Conservation (phyloP, 2,113 vertebrate species). For the Corythaeola cristata region DNA sequence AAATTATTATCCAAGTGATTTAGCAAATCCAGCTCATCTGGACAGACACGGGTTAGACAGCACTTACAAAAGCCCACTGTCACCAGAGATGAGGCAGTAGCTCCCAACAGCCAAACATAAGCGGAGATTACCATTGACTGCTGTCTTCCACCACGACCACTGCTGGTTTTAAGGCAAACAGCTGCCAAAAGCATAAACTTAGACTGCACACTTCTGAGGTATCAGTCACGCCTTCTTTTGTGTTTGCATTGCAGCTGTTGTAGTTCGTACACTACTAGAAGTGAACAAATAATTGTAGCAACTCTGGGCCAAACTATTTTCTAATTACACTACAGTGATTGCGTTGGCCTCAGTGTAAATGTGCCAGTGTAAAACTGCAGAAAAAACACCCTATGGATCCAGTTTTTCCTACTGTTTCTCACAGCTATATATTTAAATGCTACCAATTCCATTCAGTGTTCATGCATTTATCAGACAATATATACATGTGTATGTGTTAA, state of each 20-base stretch:
- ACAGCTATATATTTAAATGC: neutral
- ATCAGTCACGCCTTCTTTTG: neutral
- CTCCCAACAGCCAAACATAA: neutral
- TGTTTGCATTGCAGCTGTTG: neutral
- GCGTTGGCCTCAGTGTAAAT: neutral
- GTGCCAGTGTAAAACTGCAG: neutral
- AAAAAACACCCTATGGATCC: neutral
- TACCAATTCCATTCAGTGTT: rapidly evolving
- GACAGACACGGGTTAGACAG: neutral
- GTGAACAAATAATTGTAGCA: neutral
- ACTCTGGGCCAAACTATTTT: neutral
- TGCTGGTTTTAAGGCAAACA: neutral
- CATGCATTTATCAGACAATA: neutral
- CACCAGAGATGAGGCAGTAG: neutral
- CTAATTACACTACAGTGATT: neutral
- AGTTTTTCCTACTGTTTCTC: neutral
- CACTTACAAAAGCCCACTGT: neutral
- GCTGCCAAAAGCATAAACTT: neutral
- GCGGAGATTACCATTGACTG: neutral
- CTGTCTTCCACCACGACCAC: neutral
- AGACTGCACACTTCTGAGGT: neutral
- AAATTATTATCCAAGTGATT: neutral
- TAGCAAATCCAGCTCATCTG: neutral
- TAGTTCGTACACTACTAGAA: neutral
- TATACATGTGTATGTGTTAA: neutral